Base-by-base conservation (phyloP, 2,797 vertebrate species). In the Ciconia nigra region DNA sequence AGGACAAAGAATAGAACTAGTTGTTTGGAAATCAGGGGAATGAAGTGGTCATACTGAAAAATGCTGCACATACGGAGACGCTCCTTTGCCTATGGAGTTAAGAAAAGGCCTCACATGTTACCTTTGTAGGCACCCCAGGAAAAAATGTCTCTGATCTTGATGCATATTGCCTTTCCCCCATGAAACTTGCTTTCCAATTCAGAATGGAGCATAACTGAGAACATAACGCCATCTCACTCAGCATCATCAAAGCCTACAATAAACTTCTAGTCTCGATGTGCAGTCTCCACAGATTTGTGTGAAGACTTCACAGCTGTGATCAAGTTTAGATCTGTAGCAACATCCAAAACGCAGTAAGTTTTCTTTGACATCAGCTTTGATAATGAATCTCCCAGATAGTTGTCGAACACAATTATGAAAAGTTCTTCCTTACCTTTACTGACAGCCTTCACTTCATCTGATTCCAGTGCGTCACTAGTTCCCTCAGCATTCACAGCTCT, bases 401-500 rank as follows among this genome's bases (percentile, higher is more conserved):
- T 66, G 31, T 52, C 2, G 3, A 61, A 80, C 15, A 47, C 58
- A 24, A 14, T 47, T 24, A 51, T 14, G 39, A 67, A 9, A 67
- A 74, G 29, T 7, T 51, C 5, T 35, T 73, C 49, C 98, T 98
- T 89, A 99, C 99, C 99, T 71, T 99, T 98, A 18, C 98, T 97
- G 9, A 98, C 98, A 70, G 98, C 98, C 95, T 99, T 98, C 92
- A 99, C 98, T 74, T 99, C 98, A 6, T 98, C 98, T 0, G 99
- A 99, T 91, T 99, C 98, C 98, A 99, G 97, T 1, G 96, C 79
- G 0, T 99, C 98, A 4, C 99, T 98, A 2, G 78, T 74, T 7
- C 99, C 99, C 97, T 99, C 99, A 0, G 98, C 96, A 5, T 97
- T 99, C 95, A 98, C 90, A 0, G 99, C 99, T 57, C 96, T 97